Evolutionary conservation across 2,797 vertebrate species (phyloP), one percentile per base, ranked within the genome.

Genomic region (Intellagama lesueurii): DNA sequence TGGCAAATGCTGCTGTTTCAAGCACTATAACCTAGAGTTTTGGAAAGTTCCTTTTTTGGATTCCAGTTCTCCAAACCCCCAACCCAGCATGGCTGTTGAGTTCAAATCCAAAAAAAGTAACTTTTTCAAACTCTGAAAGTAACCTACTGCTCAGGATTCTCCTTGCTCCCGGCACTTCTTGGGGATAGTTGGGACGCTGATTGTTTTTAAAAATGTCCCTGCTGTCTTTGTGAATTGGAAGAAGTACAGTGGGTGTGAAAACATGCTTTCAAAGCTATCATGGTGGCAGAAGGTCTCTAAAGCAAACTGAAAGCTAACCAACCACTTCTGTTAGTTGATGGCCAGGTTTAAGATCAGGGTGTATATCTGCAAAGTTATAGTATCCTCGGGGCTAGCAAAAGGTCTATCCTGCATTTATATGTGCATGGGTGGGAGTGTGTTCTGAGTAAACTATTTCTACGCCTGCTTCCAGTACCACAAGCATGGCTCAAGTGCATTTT

Each of bases 141-240:
- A 81, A 72, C 88, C 91, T 60, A 73, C 81, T 89, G 90, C 91
- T 82, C 56, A 35, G 77, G 69, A 87, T 94, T 91, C 66, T 80
- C 35, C 47, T 91, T 91, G 85, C 82, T 76, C 22, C 47, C 40
- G 28, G 80, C 60, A 89, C 78, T n/a, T 90, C 83, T 4, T 35
- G 86, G 75, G 89, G 80, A 88, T 85, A 70, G 79, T 89, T 90
- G 78, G 84, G 83, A 91, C 89, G 92, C 8, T 82, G 73, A 89
- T 60, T 92, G 92, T 52, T 7, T 7, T 30, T 90, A 89, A 79
- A 86, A 49, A 90, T 88, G 64, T 86, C n/a, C 90, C 66, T 83
- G 88, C 81, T 77, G 81, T 93, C 76, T 14, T 44, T 86, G 75
- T 81, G 95, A 95, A 94, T 49, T 95, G 84, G 91, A 94, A 94